These are phyloP conservation scores for Henricia sp. DNA, from an alignment of 53 echinoderm and acorn worm genomes.

Conservation along the genomic window DNA sequence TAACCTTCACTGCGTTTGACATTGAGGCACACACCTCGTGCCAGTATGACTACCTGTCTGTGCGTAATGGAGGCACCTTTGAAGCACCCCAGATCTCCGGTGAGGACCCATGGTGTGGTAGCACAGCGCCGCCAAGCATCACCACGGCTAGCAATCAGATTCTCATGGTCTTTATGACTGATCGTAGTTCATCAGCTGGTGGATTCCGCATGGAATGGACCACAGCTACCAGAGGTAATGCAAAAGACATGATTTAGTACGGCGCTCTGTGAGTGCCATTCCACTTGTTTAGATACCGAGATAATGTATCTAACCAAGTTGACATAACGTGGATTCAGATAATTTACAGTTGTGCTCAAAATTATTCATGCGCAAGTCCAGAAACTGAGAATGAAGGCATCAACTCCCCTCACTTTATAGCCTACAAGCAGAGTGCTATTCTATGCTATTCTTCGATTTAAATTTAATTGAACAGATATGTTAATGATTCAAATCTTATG, in stretches of 20 bases:
- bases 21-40: constrained; percentile 75
- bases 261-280: too few species aligned
- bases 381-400: too few species aligned
- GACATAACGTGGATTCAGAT: neutral
- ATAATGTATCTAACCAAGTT: too few species aligned
- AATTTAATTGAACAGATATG: too few species aligned
- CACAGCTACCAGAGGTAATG: constrained; percentile 72
- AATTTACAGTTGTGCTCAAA: too few species aligned
- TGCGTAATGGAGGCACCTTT: constrained; percentile 77
- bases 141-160: constrained; percentile 83
- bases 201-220: constrained; percentile 95
- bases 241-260: neutral
- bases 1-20: constrained; percentile 83
- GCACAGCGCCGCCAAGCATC: constrained; percentile 53
- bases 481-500: too few species aligned
- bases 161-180: constrained; percentile 79
- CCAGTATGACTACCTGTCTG: constrained; percentile 76
- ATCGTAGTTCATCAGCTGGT: constrained; percentile 29
- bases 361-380: too few species aligned
- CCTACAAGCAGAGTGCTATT: too few species aligned
- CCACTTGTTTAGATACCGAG: too few species aligned
- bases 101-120: constrained; percentile 85
- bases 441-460: too few species aligned
- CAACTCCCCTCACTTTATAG: too few species aligned
- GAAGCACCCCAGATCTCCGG: constrained; percentile 91